phyloP scores from a whole-genome alignment of 2,113 vertebrate species.

The Perca flavescens region DNA sequence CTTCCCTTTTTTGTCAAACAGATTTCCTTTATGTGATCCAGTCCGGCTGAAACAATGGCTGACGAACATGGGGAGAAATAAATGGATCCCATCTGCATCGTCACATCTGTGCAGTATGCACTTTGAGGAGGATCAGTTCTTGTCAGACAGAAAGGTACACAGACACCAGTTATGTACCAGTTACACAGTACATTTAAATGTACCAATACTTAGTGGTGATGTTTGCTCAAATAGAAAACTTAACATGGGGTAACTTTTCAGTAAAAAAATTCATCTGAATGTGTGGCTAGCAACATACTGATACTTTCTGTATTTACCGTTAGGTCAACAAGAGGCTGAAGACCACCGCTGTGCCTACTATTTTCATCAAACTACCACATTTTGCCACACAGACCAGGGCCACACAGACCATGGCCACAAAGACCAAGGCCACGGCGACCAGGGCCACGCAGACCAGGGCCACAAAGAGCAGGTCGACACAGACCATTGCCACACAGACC shows the following conservation, averaged over 20 bases:
- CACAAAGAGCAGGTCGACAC: not conserved
- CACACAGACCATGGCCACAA: too few relatives aligned
- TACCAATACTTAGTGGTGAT: not conserved
- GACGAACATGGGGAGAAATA: not conserved
- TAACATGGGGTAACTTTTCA: too few relatives aligned
- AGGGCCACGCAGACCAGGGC: not conserved
- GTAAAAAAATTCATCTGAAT: not conserved
- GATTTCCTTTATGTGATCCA: not conserved
- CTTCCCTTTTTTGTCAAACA: not conserved
- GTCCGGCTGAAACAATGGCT: not conserved
- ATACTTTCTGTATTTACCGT: not conserved
- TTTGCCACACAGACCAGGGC: not conserved
- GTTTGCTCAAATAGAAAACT: not conserved
- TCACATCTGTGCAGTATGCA: slow-evolving; percentile 4
- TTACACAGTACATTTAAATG: not conserved
- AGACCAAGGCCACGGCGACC: too few relatives aligned
- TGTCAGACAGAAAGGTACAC: not conserved
- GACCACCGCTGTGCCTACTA: not conserved
- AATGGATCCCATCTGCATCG: not conserved
- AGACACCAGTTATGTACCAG: too few relatives aligned
- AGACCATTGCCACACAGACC: too few relatives aligned
- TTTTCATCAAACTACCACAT: not conserved
- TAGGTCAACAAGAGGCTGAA: not conserved
- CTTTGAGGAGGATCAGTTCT: slow-evolving; percentile 8
- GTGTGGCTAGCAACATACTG: not conserved